Evolutionary conservation across 2,113 vertebrate genomes (phyloP), one percentile per base, ranked within the genome.

Genomic region (Notarius lentiginosus): DNA sequence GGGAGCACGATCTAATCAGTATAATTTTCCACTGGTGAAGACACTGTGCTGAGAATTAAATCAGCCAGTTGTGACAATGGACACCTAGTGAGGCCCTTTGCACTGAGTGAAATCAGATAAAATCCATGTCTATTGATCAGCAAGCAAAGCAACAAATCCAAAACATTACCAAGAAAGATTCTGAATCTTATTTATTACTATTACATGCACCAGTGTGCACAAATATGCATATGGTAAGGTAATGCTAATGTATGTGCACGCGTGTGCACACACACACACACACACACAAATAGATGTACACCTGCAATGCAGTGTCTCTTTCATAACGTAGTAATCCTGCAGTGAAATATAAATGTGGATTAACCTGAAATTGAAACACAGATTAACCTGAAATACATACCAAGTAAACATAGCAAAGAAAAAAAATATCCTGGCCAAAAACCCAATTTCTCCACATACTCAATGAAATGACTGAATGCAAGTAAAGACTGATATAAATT

Each of bases 61-160:
- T 55, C 56, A 82, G 58, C 86, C 53, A 80, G 51, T 84, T 66
- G 58, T 49, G 84, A 68, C 60, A 68, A 79, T 10, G 72, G 73
- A 80, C 82, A 85, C 68, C 79, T 63, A 65, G 60, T 65, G 79
- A 85, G 86, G 83, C 49, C 51, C 34, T 84, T 84, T 72, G 85
- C 49, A 82, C 61, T 55, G 22, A 85, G 81, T 65, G 51, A 66
- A 85, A 87, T 86, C 85, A 87, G 79, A 89, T 84, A 61, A 79
- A 87, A 87, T 85, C 79, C 51, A 90, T 88, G 56, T 65, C 20
- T 86, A 88, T 76, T 88, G 87, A 87, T 75, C 63, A 41, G 72
- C 82, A 85, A 83, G 83, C 70, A 70, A 58, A 66, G 30, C 58
- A 88, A 79, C 61, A 63, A 89, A 87, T 22, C 60, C 53, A 63